Conservation (phyloP, 2,113 vertebrate genomes). For the Heloderma charlesbogerti region DNA sequence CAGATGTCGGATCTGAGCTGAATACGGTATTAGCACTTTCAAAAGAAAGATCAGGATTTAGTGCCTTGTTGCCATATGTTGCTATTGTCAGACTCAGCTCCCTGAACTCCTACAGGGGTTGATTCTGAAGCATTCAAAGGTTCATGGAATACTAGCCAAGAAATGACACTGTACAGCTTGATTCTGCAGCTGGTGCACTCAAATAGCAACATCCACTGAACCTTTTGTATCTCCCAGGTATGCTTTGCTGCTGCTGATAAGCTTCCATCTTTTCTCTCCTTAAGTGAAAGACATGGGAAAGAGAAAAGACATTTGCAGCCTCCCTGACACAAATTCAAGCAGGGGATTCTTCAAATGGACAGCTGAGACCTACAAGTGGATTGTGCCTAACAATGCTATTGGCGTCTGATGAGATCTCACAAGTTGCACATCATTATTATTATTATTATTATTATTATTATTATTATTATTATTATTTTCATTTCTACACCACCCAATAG, state of each 20-base stretch:
- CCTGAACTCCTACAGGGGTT: neutral
- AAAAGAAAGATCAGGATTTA: neutral
- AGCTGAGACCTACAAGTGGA: neutral
- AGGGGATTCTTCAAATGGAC: neutral
- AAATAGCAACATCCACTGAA: slow-evolving; percentile 20
- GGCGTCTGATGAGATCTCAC: neutral
- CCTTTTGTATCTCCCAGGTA: slow-evolving; percentile 32
- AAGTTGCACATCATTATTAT: neutral
- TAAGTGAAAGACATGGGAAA: slow-evolving; percentile 25
- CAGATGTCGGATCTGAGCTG: slow-evolving; percentile 9
- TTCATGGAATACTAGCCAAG: slow-evolving; percentile 3
- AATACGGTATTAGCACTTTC: neutral
- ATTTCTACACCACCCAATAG: too few relatives aligned
- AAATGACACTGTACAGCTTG: neutral
- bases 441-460: too few relatives aligned
- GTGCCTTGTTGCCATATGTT: neutral
- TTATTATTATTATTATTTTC: too few relatives aligned
- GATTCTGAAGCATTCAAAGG: slow-evolving; percentile 14
- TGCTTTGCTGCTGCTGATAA: slow-evolving; percentile 2
- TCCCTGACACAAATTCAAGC: slow-evolving; percentile 32
- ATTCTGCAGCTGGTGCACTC: neutral
- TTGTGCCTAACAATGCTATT: neutral
- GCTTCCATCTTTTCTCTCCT: slow-evolving; percentile 11
- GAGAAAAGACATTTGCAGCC: slow-evolving; percentile 21
- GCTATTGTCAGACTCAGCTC: neutral